Percentiles rank a stretch among this genome's conserved stretches.
phyloP scores from a whole-genome alignment of 1,140 invertebrate species.

The Pantala flavescens region DNA sequence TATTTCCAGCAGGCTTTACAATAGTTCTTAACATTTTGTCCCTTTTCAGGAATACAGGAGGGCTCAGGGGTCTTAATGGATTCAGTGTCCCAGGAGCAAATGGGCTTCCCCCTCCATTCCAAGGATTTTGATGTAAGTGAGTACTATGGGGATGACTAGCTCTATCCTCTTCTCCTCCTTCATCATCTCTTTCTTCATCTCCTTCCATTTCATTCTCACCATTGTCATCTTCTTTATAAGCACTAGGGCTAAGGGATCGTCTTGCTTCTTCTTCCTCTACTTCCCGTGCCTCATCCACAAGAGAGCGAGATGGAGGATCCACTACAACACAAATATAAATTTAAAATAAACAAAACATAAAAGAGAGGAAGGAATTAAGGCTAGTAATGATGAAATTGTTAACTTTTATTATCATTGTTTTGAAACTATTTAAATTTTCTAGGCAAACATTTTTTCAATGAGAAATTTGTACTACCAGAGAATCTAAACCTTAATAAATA shows the following conservation, averaged over 20 bases:
- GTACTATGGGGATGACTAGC: not conserved
- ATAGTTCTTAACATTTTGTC: constrained; percentile 40
- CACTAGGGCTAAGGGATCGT: not conserved
- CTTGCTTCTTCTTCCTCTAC: not conserved
- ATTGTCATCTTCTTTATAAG: not conserved
- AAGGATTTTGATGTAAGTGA: not conserved
- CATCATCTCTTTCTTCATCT: not conserved
- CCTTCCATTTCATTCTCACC: not conserved
- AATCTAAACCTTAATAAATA: no score
- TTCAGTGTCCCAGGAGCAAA: not conserved
- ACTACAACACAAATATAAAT: no score
- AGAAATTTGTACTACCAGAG: no score
- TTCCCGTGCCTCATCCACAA: not conserved
- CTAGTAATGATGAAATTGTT: no score
- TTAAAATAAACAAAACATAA: no score
- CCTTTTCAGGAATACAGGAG: constrained; percentile 38
- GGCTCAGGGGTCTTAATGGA: constrained; percentile 19
- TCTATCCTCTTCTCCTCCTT: not conserved
- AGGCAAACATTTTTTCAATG: no score
- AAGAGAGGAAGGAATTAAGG: no score
- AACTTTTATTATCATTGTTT: no score
- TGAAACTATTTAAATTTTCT: no score
- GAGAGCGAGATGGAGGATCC: not conserved
- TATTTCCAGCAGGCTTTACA: constrained; percentile 56
- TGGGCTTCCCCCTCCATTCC: not conserved